Base-by-base conservation (phyloP, 1,140 invertebrate genomes). In the Octopus sinensis region DNA sequence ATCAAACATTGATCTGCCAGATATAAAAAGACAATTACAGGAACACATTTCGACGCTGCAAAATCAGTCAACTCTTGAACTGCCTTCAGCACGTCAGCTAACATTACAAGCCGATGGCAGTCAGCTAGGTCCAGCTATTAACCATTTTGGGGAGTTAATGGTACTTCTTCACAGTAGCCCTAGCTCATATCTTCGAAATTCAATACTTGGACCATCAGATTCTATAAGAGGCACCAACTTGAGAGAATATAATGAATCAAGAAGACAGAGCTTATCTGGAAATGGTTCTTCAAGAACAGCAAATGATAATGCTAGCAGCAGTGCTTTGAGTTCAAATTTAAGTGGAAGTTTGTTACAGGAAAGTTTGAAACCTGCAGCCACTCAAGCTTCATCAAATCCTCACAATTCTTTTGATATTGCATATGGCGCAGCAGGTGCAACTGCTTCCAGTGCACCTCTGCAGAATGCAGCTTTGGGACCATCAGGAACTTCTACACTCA, bases 1-100 rank as follows among this genome's bases (percentile, higher is more conserved):
- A 80, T 87, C 90, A 23, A 84, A 86, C 80, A 85, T 85, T 17
- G 88, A 87, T 77, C 78, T 90, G n/a, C 83, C 88, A 5, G 86
- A 86, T n/a, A 78, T 87, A 51, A 86, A 86, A 80, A 79, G 85
- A 80, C 88, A 89, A 75, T 88, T 89, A 82, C 79, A 83, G 9
- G 86, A 89, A 73, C 84, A 88, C 71, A 82, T 89, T 78, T 85
- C 86, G 76, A 85, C 78, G 1, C 73, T 88, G 10, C 81, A 85
- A 86, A 88, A 80, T 81, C 81, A 79, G 87, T 86, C 2, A 82
- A 80, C 10, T 82, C 79, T 23, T 54, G 85, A 68, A 13, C 80
- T 82, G 17, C 82, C 83, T 17, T 53, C 71, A 76, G 23, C 83
- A 0, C 79, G 83, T 62, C 81, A 84, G 71, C 82, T 85, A 52